Evolutionary conservation across 2,797 vertebrate species (phyloP).

Genomic region (Clarias platycephalus): DNA sequence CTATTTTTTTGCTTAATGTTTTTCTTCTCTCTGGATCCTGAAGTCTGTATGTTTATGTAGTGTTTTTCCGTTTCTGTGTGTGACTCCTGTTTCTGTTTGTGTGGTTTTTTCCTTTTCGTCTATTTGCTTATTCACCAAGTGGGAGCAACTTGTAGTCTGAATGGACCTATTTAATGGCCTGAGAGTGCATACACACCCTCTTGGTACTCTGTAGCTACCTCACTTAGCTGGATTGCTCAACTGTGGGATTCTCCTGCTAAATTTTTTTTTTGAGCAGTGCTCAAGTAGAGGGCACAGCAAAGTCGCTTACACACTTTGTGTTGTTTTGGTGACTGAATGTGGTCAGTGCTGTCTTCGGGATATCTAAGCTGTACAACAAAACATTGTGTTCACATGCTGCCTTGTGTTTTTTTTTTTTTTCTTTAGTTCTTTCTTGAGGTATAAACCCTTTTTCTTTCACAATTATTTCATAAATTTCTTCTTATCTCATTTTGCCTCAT

Average conservation of each 20-base stretch:
- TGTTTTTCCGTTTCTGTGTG: conserved; percentile 22
- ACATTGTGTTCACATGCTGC: neutral
- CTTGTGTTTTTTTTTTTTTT: neutral
- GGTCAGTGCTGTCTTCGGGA: neutral
- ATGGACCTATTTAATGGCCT: conserved; percentile 38
- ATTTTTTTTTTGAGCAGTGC: neutral
- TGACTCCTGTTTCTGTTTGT: neutral
- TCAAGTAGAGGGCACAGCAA: neutral
- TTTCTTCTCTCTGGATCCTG: neutral
- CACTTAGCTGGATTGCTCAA: conserved; percentile 16
- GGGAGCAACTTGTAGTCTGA: conserved; percentile 26
- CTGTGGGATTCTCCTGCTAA: neutral
- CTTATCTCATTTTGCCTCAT: neutral
- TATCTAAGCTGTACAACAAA: neutral
- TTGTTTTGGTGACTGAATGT: neutral
- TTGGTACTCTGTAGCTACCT: neutral
- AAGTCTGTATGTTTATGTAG: neutral
- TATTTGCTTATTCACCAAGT: conserved; percentile 36
- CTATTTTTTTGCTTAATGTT: neutral
- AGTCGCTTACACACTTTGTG: neutral
- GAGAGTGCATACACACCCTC: neutral
- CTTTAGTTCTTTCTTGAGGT: neutral
- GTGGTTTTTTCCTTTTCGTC: conserved; percentile 1
- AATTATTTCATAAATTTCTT: neutral
- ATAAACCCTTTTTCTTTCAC: neutral